Evolutionary conservation across 2,797 vertebrate species (phyloP).

Genomic region (Clarias laeviceps): DNA sequence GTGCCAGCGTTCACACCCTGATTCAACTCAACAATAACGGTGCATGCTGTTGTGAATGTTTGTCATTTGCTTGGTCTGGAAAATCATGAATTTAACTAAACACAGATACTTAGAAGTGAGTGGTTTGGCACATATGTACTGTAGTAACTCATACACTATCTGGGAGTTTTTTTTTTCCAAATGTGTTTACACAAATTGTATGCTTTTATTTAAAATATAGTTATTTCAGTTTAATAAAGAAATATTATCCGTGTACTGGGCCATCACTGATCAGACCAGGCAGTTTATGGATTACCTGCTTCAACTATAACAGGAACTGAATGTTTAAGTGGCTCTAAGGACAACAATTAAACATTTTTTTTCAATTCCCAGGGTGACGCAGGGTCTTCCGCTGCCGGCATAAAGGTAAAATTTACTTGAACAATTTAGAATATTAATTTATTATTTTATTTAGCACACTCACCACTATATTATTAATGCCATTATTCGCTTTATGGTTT

Average conservation of each 20-base stretch:
- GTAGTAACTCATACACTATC: slow-evolving; percentile 10
- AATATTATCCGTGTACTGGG: not conserved
- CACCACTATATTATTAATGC: not conserved
- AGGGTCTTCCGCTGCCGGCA: slow-evolving; percentile 95
- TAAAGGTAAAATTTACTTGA: slow-evolving; percentile 83
- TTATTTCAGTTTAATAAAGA: slow-evolving; percentile 13
- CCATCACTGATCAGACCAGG: slow-evolving; percentile 15
- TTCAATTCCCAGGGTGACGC: slow-evolving; percentile 84
- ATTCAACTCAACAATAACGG: slow-evolving; percentile 24
- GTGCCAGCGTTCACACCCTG: slow-evolving; percentile 9
- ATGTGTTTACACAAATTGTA: slow-evolving; percentile 12
- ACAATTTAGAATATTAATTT: not conserved
- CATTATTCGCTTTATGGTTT: slow-evolving; percentile 1
- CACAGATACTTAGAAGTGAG: slow-evolving; percentile 30
- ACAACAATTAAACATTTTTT: slow-evolving; percentile 12
- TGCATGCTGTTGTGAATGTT: slow-evolving; percentile 18
- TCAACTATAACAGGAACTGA: slow-evolving; percentile 2
- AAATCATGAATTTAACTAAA: slow-evolving; percentile 16
- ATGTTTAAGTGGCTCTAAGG: slow-evolving; percentile 19
- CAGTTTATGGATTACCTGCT: slow-evolving; percentile 20
- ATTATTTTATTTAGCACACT: not conserved
- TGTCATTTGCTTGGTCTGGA: slow-evolving; percentile 19
- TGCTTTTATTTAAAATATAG: slow-evolving; percentile 6
- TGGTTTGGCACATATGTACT: slow-evolving; percentile 7
- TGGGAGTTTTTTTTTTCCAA: not conserved